phyloP scores from a whole-genome alignment of 2,113 vertebrate species.

The Neodon shergylaensis region DNA sequence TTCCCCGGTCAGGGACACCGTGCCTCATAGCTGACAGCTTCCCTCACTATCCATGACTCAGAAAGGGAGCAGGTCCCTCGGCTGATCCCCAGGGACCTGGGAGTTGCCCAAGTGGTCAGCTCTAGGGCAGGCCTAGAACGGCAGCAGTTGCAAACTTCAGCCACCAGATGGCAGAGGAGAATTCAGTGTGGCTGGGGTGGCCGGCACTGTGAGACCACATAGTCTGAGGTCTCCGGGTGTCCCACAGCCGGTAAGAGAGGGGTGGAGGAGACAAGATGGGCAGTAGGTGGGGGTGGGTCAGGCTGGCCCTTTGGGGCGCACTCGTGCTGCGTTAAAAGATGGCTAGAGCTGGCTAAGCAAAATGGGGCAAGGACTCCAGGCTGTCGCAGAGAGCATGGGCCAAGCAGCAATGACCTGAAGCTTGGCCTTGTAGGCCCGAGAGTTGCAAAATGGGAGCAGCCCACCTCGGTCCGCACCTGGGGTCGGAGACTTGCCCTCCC shows the following conservation, averaged over 20 bases:
- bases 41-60: neutral
- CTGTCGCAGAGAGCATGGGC: accelerated
- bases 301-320: too few relatives aligned
- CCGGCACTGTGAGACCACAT: neutral
- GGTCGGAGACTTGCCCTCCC: neutral
- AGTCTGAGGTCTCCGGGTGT: neutral
- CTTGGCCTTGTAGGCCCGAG: neutral
- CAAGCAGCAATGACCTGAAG: accelerated
- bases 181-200: accelerated
- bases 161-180: constrained; percentile 59
- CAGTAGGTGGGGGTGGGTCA: neutral
- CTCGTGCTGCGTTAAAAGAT: neutral
- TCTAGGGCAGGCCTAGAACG: neutral
- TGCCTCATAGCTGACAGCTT: neutral
- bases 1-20: accelerated
- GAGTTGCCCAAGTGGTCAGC: too few relatives aligned
- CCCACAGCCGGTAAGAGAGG: too few relatives aligned
- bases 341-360: neutral
- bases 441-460: neutral
- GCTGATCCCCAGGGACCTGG: too few relatives aligned
- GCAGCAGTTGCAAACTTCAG: neutral
- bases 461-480: neutral
- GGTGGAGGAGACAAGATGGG: neutral
- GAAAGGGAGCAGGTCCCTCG: neutral
- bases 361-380: too few relatives aligned